Percentiles rank a stretch among this genome's conserved stretches.
phyloP scores from a whole-genome alignment of 2,888 invertebrate genomes.

The Amblyjoppa fuscipennis region DNA sequence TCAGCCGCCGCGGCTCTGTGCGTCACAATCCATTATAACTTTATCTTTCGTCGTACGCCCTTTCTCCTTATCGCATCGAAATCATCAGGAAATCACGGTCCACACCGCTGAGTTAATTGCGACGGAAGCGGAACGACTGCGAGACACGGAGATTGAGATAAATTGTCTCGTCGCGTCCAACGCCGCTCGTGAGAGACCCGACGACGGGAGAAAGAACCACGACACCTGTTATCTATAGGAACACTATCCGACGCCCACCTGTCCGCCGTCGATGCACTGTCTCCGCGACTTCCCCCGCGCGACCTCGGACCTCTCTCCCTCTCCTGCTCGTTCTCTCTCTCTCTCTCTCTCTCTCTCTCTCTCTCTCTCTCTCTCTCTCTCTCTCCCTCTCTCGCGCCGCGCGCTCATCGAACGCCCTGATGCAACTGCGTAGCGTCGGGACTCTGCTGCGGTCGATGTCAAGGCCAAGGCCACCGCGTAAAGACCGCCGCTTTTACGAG shows the following conservation, averaged over 20 bases:
- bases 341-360: conserved; percentile 26
- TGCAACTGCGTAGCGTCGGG: conserved; percentile 84
- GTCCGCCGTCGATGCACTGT: conserved; percentile 61
- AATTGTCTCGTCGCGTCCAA: conserved; percentile 2
- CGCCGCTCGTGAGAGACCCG: conserved; percentile 7
- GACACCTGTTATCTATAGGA: conserved; percentile 58
- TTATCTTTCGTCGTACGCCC: background rate
- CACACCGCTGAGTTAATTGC: background rate
- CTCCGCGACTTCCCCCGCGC: conserved; percentile 46
- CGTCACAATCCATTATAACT: background rate
- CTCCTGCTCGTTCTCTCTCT: background rate
- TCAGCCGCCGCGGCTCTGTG: background rate
- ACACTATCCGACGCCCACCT: conserved; percentile 59
- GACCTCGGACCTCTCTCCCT: conserved; percentile 25
- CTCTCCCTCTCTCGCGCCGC: conserved; percentile 44
- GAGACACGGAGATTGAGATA: conserved; percentile 9
- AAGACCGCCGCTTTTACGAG: conserved; percentile 68
- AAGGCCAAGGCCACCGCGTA: conserved; percentile 80
- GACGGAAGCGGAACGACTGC: background rate
- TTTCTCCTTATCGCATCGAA: background rate
- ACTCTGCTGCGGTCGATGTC: conserved; percentile 82
- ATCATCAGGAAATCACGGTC: background rate
- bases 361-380: background rate
- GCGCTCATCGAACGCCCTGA: conserved; percentile 78
- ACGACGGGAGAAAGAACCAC: conserved; percentile 24